Percentiles rank a stretch among this genome's conserved stretches.
These are phyloP conservation scores for Poeciliopsis presidionis DNA, from an alignment of 2,797 vertebrate species.

Conservation along the genomic window DNA sequence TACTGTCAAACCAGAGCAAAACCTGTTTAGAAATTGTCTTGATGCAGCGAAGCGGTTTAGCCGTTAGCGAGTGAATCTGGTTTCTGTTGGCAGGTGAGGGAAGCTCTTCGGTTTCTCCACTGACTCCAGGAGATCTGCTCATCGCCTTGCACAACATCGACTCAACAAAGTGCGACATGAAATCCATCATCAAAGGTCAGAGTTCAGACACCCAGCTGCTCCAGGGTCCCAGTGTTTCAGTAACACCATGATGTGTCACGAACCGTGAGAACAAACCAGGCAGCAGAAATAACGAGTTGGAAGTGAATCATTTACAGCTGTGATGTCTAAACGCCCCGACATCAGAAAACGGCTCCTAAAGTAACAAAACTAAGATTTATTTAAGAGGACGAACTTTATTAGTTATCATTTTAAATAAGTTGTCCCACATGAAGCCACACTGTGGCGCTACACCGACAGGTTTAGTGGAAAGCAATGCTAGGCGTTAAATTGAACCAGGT, in stretches of 20 bases:
- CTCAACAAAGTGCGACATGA: constrained; percentile 95
- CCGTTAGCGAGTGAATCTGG: too few relatives aligned
- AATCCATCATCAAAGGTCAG: constrained; percentile 96
- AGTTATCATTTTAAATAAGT: not conserved
- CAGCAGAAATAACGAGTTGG: not conserved
- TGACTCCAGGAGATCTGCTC: constrained; percentile 92
- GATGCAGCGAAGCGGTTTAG: not conserved
- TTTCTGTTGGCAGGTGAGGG: constrained; percentile 84
- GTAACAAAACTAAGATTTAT: not conserved
- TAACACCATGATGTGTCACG: not conserved
- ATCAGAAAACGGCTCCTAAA: not conserved
- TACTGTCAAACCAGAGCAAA: too few relatives aligned
- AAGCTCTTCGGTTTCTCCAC: constrained; percentile 88
- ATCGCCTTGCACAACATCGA: constrained; percentile 94
- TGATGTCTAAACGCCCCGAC: too few relatives aligned
- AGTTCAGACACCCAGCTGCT: not conserved
- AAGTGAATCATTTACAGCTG: not conserved
- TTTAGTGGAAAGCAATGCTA: not conserved
- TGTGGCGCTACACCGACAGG: too few relatives aligned
- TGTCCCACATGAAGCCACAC: too few relatives aligned
- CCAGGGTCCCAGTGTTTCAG: not conserved
- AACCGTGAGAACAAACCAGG: not conserved
- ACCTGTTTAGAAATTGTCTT: too few relatives aligned
- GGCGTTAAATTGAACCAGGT: too few relatives aligned
- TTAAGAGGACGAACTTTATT: not conserved